A percentile compares a stretch with the other conserved stretches of the same genome.
Evolutionary conservation across 2,888 invertebrate species (phyloP).

Genomic region (Lithosia quadra): DNA sequence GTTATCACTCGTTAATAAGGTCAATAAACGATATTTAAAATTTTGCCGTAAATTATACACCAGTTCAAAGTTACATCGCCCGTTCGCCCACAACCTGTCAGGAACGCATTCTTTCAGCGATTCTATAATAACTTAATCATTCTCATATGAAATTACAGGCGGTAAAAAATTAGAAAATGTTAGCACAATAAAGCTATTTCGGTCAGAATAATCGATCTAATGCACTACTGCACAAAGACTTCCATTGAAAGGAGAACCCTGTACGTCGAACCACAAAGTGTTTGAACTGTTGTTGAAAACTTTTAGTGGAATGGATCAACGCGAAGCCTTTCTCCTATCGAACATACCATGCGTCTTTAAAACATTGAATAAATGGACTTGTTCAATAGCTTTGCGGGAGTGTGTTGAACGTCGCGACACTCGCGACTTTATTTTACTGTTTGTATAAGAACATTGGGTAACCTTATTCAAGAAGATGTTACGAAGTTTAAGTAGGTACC

Average conservation of each 20-base stretch:
- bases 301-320: slow-evolving; percentile 78
- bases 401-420: slow-evolving; percentile 49
- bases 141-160: not conserved
- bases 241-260: slow-evolving; percentile 78
- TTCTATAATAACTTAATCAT: no score
- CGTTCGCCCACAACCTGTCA: no score
- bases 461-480: not conserved
- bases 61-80: no score
- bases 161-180: not conserved
- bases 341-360: slow-evolving; percentile 70
- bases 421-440: slow-evolving; percentile 53
- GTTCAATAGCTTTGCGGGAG: slow-evolving; percentile 59
- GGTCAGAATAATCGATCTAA: slow-evolving; percentile 65
- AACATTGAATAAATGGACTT: slow-evolving; percentile 74
- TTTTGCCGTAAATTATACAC: no score
- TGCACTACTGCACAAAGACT: slow-evolving; percentile 62
- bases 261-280: slow-evolving; percentile 81
- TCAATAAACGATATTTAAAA: no score
- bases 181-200: slow-evolving; percentile 42
- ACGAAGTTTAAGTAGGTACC: not conserved
- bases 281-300: slow-evolving; percentile 85
- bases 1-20: no score
- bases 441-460: slow-evolving; percentile 29
- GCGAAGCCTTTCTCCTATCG: slow-evolving; percentile 71
- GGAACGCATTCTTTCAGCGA: no score